Conservation (phyloP, 2,888 invertebrate genomes). For the Eilema sororculum region DNA sequence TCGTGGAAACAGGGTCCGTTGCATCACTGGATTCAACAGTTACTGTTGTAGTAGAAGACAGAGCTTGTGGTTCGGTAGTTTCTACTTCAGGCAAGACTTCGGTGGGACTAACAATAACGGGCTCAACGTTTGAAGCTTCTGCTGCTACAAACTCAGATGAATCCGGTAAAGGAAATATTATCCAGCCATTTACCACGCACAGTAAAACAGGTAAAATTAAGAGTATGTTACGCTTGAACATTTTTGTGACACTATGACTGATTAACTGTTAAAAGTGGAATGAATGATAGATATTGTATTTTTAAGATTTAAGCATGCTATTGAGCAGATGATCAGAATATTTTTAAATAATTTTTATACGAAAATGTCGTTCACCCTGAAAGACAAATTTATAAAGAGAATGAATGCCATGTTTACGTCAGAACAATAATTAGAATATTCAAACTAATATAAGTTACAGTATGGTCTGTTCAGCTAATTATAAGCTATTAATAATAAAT, state of each 20-base stretch:
- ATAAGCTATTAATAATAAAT: neutral
- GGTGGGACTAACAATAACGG: neutral
- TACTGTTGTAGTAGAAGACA: neutral
- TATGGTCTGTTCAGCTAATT: neutral
- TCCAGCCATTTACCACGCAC: slow-evolving; percentile 49
- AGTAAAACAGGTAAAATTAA: slow-evolving; percentile 34
- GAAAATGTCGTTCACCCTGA: slow-evolving; percentile 70
- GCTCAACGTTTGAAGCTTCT: neutral
- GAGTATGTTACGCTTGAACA: slow-evolving; percentile 34
- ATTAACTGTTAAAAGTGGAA: slow-evolving; percentile 41
- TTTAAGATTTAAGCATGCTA: slow-evolving; percentile 45
- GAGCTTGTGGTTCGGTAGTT: neutral
- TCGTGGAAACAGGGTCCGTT: neutral
- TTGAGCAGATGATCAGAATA: slow-evolving; percentile 44
- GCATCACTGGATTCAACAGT: neutral
- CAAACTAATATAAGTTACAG: neutral
- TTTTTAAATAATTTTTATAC: slow-evolving; percentile 59
- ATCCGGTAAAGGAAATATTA: slow-evolving; percentile 60
- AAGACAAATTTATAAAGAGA: slow-evolving; percentile 29
- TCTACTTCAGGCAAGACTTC: neutral
- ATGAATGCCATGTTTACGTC: neutral
- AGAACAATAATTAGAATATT: neutral
- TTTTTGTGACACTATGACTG: slow-evolving; percentile 43
- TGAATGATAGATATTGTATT: slow-evolving; percentile 45
- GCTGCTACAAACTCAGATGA: neutral